Base-by-base conservation (phyloP, 2,888 invertebrate species). In the Scrobipalpa atriplicella region DNA sequence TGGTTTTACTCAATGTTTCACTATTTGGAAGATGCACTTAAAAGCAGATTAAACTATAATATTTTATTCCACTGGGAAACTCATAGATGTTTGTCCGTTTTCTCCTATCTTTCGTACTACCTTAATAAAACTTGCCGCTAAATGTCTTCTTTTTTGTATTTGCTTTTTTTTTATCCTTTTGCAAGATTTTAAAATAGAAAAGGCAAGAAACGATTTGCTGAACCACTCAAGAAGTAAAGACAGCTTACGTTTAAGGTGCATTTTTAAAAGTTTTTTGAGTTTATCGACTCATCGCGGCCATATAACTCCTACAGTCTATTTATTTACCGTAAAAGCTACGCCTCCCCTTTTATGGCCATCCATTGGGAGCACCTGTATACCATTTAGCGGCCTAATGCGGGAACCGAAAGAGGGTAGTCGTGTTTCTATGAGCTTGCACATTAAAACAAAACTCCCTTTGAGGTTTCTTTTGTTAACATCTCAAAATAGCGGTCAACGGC, bases 321-420 rank as follows among this genome's bases (percentile, higher is more conserved):
- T 38, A 58, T 38, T 58, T 58, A 58, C n/a, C 58, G 58, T 41
- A 67, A 62, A 36, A 60, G 38, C 38, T 38, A 16, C 16, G 2
- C 58, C 64, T 62, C 66, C 56, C 29, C 62, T 38, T 69, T 69
- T 67, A 66, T 52, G 60, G 43, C 62, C 65, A 67, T 68, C 62
- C 65, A 67, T 68, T 54, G 64, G 54, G 62, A 54, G 66, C 62
- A 64, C 66, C 64, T 66, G 64, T 64, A 64, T 54, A 68, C 67
- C 68, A 66, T 67, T 70, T 69, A 66, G 62, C 47, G 62, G 19
- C 36, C 51, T 68, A 70, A 68, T 64, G 56, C 43, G 56, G 65
- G 66, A 62, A 61, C 62, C 51, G 18, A 65, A 38, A 41, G 56
- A 66, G 65, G 61, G 47, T 64, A 63, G 64, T 66, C 62, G 60